These are phyloP conservation scores for Carassius gibelio DNA, from an alignment of 2,113 vertebrate species.

Conservation along the genomic window DNA sequence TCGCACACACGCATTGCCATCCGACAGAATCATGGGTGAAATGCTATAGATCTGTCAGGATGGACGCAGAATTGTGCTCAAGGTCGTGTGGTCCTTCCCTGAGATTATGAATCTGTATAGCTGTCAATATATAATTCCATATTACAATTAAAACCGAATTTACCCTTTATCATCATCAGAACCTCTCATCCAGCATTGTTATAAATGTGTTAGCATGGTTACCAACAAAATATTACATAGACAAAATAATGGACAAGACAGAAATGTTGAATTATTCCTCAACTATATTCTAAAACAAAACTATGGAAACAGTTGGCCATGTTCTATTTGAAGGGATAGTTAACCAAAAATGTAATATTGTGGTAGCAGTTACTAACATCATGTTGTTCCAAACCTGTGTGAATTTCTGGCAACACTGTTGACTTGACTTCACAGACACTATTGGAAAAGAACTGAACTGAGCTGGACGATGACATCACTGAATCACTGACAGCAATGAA, in stretches of 20 bases:
- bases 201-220: neutral
- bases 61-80: conserved; percentile 11
- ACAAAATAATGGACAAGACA: neutral
- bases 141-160: conserved; percentile 21
- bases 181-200: conserved; percentile 1
- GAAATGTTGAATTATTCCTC: neutral
- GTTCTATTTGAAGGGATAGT: neutral
- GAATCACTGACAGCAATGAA: too few relatives aligned
- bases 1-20: conserved; percentile 1
- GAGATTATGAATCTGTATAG: conserved; percentile 21
- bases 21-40: conserved; percentile 2
- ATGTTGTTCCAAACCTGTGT: neutral
- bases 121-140: conserved; percentile 24
- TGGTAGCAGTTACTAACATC: neutral
- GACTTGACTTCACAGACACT: too few relatives aligned
- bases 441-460: too few relatives aligned
- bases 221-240: conserved; percentile 3
- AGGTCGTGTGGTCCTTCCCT: conserved; percentile 25
- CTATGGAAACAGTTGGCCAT: neutral
- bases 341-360: neutral
- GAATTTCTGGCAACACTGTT: too few relatives aligned
- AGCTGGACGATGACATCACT: too few relatives aligned
- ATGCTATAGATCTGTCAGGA: conserved; percentile 20
- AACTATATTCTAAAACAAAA: neutral
- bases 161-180: conserved; percentile 12